Evolutionary conservation across 2,797 vertebrate species (phyloP).

Genomic region (Bradypus variegatus): DNA sequence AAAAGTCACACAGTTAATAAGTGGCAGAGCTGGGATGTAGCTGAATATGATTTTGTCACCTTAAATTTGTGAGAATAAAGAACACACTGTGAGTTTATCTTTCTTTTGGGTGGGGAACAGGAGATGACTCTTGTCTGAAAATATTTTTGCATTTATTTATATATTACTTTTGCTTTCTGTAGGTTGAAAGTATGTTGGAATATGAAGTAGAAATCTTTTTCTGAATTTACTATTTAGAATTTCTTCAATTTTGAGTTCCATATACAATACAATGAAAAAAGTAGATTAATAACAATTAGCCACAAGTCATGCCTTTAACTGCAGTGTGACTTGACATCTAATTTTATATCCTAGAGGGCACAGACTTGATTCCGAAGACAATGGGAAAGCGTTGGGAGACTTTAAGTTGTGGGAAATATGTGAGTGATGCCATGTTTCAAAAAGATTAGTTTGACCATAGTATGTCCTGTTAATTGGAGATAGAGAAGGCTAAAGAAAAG

Average conservation of each 20-base stretch:
- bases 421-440: not conserved
- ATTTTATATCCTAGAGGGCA: not conserved
- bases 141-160: constrained; percentile 4
- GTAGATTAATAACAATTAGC: not conserved
- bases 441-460: not conserved
- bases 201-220: constrained; percentile 3
- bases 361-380: not conserved
- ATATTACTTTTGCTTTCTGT: not conserved
- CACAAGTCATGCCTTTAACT: constrained; percentile 1
- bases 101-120: not conserved
- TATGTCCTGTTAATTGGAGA: not conserved
- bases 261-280: not conserved
- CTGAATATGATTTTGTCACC: not conserved
- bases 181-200: not conserved
- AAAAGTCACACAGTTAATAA: not conserved
- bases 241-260: constrained; percentile 6
- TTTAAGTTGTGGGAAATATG: not conserved
- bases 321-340: not conserved
- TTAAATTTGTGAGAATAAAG: not conserved
- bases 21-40: not conserved
- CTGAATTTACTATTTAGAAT: not conserved
- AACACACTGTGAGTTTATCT: constrained; percentile 10
- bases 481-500: not conserved
- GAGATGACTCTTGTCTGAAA: not conserved
- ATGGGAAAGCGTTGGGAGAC: not conserved